Conservation (phyloP, 2,797 vertebrate genomes). For the Argentina silus region DNA sequence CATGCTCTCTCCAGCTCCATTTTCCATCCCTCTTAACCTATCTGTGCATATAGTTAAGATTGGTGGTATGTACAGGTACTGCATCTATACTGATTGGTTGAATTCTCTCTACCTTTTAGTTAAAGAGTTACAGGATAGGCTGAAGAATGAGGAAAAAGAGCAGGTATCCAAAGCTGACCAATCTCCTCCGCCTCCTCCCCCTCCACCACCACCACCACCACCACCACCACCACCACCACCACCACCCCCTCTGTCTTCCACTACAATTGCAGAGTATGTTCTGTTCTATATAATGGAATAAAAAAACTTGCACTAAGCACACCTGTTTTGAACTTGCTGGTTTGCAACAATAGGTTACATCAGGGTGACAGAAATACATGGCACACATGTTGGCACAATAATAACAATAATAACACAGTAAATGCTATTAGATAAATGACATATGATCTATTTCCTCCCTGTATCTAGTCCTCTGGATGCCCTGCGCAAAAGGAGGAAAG, state of each 20-base stretch:
- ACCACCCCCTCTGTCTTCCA: conserved; percentile 40
- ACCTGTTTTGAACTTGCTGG: too few species aligned
- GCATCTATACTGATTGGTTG: too few species aligned
- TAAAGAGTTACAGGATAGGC: conserved; percentile 51
- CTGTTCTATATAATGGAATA: neutral
- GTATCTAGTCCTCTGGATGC: conserved; percentile 63
- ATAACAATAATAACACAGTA: too few species aligned
- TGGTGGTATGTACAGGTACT: too few species aligned
- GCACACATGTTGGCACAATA: too few species aligned
- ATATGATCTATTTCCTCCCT: neutral
- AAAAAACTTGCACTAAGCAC: too few species aligned
- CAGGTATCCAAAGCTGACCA: conserved; percentile 14
- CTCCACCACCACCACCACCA: neutral
- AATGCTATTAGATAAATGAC: neutral
- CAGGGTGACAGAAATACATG: too few species aligned
- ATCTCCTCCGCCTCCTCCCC: neutral
- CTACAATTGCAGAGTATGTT: conserved; percentile 62
- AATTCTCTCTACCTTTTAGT: conserved; percentile 50
- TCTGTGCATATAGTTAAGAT: neutral
- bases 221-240: conserved; percentile 52
- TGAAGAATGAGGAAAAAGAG: conserved; percentile 17
- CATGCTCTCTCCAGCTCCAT: too few species aligned
- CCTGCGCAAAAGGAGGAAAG: conserved; percentile 68
- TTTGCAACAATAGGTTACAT: too few species aligned
- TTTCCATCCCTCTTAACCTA: neutral